Conservation (phyloP, 2,797 vertebrate species). For the Platalea minor region DNA sequence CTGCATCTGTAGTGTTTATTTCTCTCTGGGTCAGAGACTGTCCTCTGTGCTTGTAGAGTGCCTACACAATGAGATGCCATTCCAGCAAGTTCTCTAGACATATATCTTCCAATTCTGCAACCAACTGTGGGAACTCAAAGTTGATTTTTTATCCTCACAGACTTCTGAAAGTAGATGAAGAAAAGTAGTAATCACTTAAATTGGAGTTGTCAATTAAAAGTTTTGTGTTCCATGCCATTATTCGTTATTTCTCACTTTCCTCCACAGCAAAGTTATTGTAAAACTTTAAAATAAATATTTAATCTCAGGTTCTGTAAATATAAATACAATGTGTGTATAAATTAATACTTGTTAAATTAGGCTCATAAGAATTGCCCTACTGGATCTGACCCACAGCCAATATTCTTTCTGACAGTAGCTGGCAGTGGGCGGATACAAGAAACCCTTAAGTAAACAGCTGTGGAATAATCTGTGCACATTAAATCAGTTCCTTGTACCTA, state of each 20-base stretch:
- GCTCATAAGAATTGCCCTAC: background rate
- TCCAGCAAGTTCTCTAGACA: background rate
- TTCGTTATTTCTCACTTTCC: background rate
- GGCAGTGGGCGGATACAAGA: background rate
- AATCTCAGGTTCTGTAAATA: background rate
- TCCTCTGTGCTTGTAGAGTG: background rate
- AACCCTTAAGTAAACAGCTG: background rate
- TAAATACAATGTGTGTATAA: background rate
- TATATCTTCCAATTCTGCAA: background rate
- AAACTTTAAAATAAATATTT: background rate
- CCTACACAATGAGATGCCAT: background rate
- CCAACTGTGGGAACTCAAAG: background rate
- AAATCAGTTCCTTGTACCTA: background rate
- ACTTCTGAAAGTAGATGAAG: background rate
- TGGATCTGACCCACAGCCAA: background rate
- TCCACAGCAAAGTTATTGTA: background rate
- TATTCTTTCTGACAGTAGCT: background rate
- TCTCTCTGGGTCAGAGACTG: background rate
- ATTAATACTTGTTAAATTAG: background rate
- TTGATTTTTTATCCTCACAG: background rate
- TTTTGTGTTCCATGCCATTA: background rate
- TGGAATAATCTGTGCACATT: background rate
- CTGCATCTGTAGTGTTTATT: background rate
- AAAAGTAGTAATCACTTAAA: background rate
- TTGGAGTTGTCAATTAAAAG: background rate